Evolutionary conservation across 1,140 invertebrate species (phyloP).

Genomic region (Amyelois transitella): DNA sequence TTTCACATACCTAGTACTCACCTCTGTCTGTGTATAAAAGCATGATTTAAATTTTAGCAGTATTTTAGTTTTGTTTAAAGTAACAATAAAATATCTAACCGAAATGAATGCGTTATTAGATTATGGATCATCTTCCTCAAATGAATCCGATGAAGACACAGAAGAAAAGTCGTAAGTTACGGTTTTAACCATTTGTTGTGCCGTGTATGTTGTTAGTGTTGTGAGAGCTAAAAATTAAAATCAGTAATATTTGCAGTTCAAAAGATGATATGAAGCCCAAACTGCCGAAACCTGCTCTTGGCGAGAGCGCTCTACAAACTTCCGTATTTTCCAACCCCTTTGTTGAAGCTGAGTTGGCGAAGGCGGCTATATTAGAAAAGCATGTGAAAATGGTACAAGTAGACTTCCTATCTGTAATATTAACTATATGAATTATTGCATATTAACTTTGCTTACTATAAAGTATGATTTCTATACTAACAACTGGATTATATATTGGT

Average conservation of each 20-base stretch:
- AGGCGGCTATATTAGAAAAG: slow-evolving; percentile 90
- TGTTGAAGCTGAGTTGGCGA: slow-evolving; percentile 89
- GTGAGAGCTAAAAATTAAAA: background rate
- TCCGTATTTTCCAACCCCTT: slow-evolving; percentile 93
- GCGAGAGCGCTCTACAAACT: slow-evolving; percentile 51
- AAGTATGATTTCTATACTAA: too few relatives aligned
- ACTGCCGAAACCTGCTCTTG: slow-evolving; percentile 64
- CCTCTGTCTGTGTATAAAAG: too few relatives aligned
- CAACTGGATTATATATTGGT: too few relatives aligned
- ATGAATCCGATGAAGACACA: slow-evolving; percentile 40
- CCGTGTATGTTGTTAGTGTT: background rate
- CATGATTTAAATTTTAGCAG: too few relatives aligned
- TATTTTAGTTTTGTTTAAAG: too few relatives aligned
- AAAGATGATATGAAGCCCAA: slow-evolving; percentile 47
- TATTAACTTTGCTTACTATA: too few relatives aligned
- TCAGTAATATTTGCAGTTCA: slow-evolving; percentile 18
- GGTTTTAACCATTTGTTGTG: background rate
- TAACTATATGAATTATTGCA: background rate
- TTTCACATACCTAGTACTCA: too few relatives aligned
- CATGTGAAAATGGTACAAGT: slow-evolving; percentile 93
- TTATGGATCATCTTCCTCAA: slow-evolving; percentile 63
- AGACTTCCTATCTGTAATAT: slow-evolving; percentile 56
- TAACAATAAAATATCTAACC: too few relatives aligned
- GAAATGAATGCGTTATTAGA: slow-evolving; percentile 66
- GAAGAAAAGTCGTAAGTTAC: slow-evolving; percentile 40